Evolutionary conservation across 2,888 invertebrate genomes (phyloP).

Genomic region (Elmis aenea): DNA sequence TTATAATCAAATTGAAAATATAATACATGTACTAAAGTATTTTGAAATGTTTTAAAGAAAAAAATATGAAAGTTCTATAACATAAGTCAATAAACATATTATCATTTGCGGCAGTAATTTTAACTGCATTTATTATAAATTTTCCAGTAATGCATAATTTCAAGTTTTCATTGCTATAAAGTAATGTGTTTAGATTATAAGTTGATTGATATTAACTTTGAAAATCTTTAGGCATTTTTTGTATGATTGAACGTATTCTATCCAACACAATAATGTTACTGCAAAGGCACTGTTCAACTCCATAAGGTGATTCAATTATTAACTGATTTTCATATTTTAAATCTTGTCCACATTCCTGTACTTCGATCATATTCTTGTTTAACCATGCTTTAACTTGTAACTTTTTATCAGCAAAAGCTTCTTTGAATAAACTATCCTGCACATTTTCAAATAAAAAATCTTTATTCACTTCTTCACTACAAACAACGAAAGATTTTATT

Average conservation of each 20-base stretch:
- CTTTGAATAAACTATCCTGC: neutral
- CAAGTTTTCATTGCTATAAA: too few relatives aligned
- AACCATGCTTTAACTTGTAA: slow-evolving; percentile 39
- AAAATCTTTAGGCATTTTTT: slow-evolving; percentile 37
- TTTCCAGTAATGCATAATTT: too few relatives aligned
- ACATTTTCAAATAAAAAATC: slow-evolving; percentile 5
- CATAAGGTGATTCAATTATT: slow-evolving; percentile 43
- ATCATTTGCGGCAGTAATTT: too few relatives aligned
- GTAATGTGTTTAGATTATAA: too few relatives aligned
- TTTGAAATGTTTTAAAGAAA: too few relatives aligned
- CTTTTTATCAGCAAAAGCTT: slow-evolving; percentile 4
- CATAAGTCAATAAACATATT: too few relatives aligned
- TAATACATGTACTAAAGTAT: too few relatives aligned
- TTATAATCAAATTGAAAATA: too few relatives aligned
- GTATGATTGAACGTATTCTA: slow-evolving; percentile 39
- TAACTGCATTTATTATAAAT: too few relatives aligned
- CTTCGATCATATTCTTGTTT: slow-evolving; percentile 37
- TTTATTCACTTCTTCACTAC: slow-evolving; percentile 25
- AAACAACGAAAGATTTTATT: slow-evolving; percentile 30
- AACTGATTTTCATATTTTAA: slow-evolving; percentile 41
- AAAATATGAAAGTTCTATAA: too few relatives aligned
- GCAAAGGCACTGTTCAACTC: slow-evolving; percentile 39
- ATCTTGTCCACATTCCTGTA: slow-evolving; percentile 37
- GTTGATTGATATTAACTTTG: too few relatives aligned
- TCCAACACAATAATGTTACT: slow-evolving; percentile 43